Evolutionary conservation across 2,888 invertebrate genomes (phyloP), one percentile per base, ranked within the genome.

Genomic region (Plagodis pulveraria): DNA sequence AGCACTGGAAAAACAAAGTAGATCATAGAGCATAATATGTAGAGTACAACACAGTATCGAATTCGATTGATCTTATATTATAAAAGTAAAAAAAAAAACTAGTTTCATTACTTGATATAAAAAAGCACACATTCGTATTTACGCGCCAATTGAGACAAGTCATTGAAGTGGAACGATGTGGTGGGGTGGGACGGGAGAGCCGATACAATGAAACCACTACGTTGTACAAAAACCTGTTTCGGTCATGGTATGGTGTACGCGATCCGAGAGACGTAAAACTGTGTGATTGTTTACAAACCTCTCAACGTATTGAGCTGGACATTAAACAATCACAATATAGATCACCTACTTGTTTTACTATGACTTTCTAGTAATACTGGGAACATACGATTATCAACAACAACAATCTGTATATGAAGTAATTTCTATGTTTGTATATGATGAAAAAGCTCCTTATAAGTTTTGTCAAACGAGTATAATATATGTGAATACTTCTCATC

Each of bases 211-310:
- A 84, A 89, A 86, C 87, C 81, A 88, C 86, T 85, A 86, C 83
- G 85, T 84, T 83, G 84, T 87, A 85, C 81, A 77, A 86, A 59
- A 92, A 93, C 92, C 89, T 79, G 93, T 92, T 93, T 84, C 77
- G 76, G 82, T 45, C 56, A 49, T 56, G 60, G 75, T 76, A 76
- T 80, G 90, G 89, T 87, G 90, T 91, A 90, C 85, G 83, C 73
- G 78, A 77, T 76, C 80, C 78, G 70, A 72, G 70, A 71, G 71
- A 70, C 73, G 70, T 71, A 71, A 69, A 75, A 76, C 67, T 57
- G 71, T 68, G 65, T 58, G 49, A 55, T 71, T 72, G 67, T 72
- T 76, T 73, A 67, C 66, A 62, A 66, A 65, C 45, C 49, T 53
- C 62, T 66, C 62, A 66, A 69, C 57, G 55, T 22, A 43, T 51